Evolutionary conservation across 2,888 invertebrate species (phyloP).

Genomic region (Lasioglossum figueresi): DNA sequence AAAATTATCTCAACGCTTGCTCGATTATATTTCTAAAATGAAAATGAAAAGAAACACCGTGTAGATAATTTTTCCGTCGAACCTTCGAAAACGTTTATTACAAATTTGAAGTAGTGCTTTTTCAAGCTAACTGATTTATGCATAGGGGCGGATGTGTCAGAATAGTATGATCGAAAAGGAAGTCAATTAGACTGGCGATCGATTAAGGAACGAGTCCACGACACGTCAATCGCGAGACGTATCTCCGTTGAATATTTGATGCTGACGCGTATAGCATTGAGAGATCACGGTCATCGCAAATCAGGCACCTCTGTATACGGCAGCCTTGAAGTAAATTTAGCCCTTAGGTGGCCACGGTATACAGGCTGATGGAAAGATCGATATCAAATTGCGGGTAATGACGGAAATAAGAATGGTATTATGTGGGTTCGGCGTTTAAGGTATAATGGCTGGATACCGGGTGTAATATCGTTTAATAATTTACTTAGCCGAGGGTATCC

Average conservation of each 20-base stretch:
- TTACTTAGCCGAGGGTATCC: slow-evolving; percentile 52
- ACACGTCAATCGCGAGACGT: background rate
- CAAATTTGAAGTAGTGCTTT: background rate
- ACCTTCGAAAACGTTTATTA: background rate
- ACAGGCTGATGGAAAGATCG: slow-evolving; percentile 58
- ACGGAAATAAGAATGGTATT: slow-evolving; percentile 68
- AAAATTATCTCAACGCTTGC: background rate
- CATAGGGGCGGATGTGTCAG: background rate
- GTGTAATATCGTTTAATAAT: slow-evolving; percentile 59
- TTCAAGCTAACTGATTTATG: background rate
- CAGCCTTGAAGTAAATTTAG: slow-evolving; percentile 60
- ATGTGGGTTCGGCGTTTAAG: slow-evolving; percentile 52
- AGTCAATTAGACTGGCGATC: background rate
- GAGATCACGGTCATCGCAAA: slow-evolving; percentile 44
- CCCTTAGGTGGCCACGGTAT: slow-evolving; percentile 44
- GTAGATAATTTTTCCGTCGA: background rate
- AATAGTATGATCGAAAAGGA: background rate
- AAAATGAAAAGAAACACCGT: too few species aligned
- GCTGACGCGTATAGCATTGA: slow-evolving; percentile 5
- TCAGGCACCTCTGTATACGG: slow-evolving; percentile 36
- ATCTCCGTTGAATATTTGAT: background rate
- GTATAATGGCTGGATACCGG: slow-evolving; percentile 38
- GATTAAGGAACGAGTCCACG: background rate
- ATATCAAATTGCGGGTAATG: slow-evolving; percentile 68
- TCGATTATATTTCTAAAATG: background rate